Evolutionary conservation across 2,113 vertebrate species (phyloP).

Genomic region (Peromyscus leucopus): DNA sequence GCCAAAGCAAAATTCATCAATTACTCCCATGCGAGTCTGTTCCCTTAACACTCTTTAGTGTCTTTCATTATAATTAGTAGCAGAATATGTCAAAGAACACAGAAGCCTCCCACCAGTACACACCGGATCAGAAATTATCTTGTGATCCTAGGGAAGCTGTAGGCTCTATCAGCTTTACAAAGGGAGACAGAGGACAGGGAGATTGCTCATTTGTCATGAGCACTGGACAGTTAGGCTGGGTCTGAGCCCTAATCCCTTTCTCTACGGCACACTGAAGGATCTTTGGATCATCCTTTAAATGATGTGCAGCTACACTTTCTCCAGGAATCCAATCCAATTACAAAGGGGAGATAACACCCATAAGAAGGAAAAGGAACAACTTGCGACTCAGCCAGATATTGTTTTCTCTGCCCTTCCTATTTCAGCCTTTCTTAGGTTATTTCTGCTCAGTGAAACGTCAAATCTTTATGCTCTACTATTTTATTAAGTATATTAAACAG

Average conservation of each 20-base stretch:
- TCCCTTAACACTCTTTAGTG: background rate
- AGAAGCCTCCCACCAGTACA: too few species aligned
- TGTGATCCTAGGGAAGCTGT: background rate
- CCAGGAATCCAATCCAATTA: conserved; percentile 5
- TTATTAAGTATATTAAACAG: conserved; percentile 78
- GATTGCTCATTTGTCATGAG: background rate
- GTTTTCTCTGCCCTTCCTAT: conserved; percentile 35
- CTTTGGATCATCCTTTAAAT: background rate
- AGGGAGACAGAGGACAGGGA: background rate
- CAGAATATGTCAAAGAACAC: background rate
- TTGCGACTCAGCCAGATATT: background rate
- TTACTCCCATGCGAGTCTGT: background rate
- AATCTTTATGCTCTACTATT: conserved; percentile 74
- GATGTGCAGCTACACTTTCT: background rate
- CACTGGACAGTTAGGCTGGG: background rate
- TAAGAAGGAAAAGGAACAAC: background rate
- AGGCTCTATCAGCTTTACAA: background rate
- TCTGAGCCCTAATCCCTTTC: background rate
- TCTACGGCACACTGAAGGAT: rapidly evolving
- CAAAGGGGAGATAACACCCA: conserved; percentile 6
- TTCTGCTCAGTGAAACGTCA: conserved; percentile 74
- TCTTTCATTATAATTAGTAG: background rate
- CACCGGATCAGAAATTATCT: background rate
- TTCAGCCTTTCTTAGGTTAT: conserved; percentile 59
- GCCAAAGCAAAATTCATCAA: background rate